Evolutionary conservation across 2,888 invertebrate species (phyloP).

Genomic region (Hydroisotoma schaefferi): DNA sequence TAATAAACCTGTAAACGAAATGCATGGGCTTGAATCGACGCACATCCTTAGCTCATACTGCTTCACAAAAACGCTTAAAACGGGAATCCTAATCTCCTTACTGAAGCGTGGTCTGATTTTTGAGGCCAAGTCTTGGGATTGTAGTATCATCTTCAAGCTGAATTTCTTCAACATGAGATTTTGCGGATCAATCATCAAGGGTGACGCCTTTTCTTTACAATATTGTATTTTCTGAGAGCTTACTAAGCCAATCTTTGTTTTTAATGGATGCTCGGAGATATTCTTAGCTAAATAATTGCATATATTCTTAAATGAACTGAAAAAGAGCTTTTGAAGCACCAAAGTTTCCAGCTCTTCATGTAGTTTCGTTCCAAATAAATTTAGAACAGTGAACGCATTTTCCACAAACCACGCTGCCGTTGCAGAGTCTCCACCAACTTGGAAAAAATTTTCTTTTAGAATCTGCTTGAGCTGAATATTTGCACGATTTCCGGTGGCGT

Average conservation of each 20-base stretch:
- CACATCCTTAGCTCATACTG: no score
- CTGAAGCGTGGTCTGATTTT: no score
- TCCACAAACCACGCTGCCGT: background rate
- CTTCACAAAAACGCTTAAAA: background rate
- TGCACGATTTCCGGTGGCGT: background rate
- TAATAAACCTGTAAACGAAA: no score
- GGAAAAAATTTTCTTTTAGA: constrained; percentile 2
- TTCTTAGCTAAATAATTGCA: background rate
- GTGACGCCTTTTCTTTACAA: no score
- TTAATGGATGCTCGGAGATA: background rate
- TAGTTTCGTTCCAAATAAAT: background rate
- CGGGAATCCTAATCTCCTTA: no score
- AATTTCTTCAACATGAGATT: no score
- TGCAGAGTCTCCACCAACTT: background rate
- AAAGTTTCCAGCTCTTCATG: background rate
- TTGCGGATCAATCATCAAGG: no score
- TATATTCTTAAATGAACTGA: background rate
- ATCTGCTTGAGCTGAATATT: background rate
- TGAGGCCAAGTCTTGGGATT: no score
- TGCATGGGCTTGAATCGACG: no score
- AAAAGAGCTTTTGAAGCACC: background rate
- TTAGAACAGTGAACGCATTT: background rate
- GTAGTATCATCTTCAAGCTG: no score
- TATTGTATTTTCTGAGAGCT: background rate
- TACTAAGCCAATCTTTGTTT: background rate